These are phyloP conservation scores for Leucoma salicis DNA, from an alignment of 2,888 invertebrate species.

Conservation along the genomic window DNA sequence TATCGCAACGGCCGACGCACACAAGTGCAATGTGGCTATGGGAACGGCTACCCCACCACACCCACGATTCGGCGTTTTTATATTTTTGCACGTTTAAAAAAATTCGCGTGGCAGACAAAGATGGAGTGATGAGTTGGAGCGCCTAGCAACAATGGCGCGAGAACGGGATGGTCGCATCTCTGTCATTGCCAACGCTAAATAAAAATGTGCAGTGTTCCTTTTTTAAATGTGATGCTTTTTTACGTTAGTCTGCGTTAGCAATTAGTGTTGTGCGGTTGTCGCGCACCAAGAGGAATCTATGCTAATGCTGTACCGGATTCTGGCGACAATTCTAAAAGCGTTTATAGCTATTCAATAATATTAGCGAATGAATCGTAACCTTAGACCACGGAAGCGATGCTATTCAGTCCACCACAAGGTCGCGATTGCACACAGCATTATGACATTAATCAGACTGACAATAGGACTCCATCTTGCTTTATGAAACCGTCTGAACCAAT, in stretches of 20 bases:
- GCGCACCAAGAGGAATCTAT: constrained; percentile 64
- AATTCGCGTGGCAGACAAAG: constrained; percentile 76
- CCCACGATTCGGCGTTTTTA: constrained; percentile 78
- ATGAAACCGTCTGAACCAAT: constrained; percentile 40
- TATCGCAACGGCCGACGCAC: constrained; percentile 69
- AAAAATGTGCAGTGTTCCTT: constrained; percentile 80
- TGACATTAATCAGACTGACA: constrained; percentile 40
- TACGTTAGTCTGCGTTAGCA: constrained; percentile 80
- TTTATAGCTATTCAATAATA: constrained; percentile 54
- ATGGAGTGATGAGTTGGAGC: constrained; percentile 79
- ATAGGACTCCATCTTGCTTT: constrained; percentile 16
- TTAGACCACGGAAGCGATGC: constrained; percentile 58
- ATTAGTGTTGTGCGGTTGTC: constrained; percentile 79
- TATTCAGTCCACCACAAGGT: constrained; percentile 59
- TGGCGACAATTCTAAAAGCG: constrained; percentile 50
- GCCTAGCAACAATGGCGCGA: constrained; percentile 67
- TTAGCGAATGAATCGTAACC: constrained; percentile 37
- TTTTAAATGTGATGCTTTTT: constrained; percentile 80
- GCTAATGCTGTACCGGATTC: constrained; percentile 52
- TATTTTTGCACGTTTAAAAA: constrained; percentile 81
- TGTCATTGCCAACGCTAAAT: constrained; percentile 75
- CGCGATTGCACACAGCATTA: constrained; percentile 38
- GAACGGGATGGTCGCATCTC: constrained; percentile 71
- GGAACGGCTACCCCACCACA: constrained; percentile 49
- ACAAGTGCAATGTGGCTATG: constrained; percentile 61